Evolutionary conservation across 2,888 invertebrate species (phyloP), one percentile per base, ranked within the genome.

Genomic region (Palloptera scutellata): DNA sequence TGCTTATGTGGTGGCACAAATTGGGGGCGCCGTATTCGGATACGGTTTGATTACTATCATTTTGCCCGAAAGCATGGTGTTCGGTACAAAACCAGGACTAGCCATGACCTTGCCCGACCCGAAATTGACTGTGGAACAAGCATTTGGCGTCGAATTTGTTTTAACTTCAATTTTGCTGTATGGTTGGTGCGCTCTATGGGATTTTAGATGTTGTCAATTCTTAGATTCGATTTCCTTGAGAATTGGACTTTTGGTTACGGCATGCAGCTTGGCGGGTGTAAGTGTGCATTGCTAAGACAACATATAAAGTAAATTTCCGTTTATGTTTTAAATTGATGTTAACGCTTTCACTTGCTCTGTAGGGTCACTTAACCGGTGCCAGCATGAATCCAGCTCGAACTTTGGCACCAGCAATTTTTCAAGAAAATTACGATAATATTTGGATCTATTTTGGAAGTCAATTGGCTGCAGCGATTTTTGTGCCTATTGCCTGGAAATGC

Each of bases 171-270:
- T 74, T 0, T 19, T 76, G 6, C 20, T 78, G 1, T 62, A 77
- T 42, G 76, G 71, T 45, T 77, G 77, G 76, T 76, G 78, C 19
- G 74, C 78, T 1, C 60, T 78, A n/a, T 77, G 77, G 77, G 77
- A 77, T 72, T 72, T 76, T 9, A 74, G 76, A 3, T 75, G 74
- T 41, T 73, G 73, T 13, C 70, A 72, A 5, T 76, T 70, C 40
- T 60, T 76, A 15, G 78, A 77, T 61, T 77, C 78, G 41, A 75
- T 76, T 13, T 73, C 75, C 1, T 42, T 78, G 17, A 73, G 77
- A 1, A 71, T 77, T 72, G 78, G 77, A 0, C 64, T 77, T 9
- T 43, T 78, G 5, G 73, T 76, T 12, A 66, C 71, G 0, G 72
- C 70, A 6, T 77, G 77, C 48, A 61, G 69, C 11, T 63, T 78